Evolutionary conservation across 2,888 invertebrate species (phyloP).

Genomic region (Antitype chi): DNA sequence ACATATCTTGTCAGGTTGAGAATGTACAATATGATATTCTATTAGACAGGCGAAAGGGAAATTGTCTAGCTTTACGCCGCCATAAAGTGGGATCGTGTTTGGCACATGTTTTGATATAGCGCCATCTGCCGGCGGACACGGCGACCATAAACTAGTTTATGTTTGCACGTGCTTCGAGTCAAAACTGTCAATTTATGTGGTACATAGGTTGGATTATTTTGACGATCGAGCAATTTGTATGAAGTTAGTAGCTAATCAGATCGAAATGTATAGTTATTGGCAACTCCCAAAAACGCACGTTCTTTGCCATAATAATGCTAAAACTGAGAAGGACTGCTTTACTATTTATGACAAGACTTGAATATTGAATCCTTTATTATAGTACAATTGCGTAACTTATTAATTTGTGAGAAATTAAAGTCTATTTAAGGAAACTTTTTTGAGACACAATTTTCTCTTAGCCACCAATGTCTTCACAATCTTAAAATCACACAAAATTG

Average conservation of each 20-base stretch:
- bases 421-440: not conserved
- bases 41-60: constrained; percentile 53
- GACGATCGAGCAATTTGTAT: constrained; percentile 1
- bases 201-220: constrained; percentile 1
- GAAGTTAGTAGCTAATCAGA: not conserved
- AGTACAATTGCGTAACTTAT: not conserved
- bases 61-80: constrained; percentile 57
- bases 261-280: not conserved
- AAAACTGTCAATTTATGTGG: constrained; percentile 28
- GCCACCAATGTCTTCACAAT: not conserved
- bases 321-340: not conserved
- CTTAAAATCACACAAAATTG: not conserved
- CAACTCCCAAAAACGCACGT: not conserved
- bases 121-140: constrained; percentile 46
- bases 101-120: constrained; percentile 48
- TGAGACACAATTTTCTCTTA: not conserved
- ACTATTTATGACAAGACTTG: not conserved
- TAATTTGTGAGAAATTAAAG: not conserved
- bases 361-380: not conserved
- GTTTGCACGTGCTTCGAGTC: constrained; percentile 18
- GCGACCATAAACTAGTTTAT: constrained; percentile 52
- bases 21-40: constrained; percentile 48
- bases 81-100: constrained; percentile 55
- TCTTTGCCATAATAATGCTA: not conserved
- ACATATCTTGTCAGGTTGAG: constrained; percentile 25